These are phyloP conservation scores for Antechinus flavipes DNA, from an alignment of 2,113 vertebrate species.

Conservation along the genomic window DNA sequence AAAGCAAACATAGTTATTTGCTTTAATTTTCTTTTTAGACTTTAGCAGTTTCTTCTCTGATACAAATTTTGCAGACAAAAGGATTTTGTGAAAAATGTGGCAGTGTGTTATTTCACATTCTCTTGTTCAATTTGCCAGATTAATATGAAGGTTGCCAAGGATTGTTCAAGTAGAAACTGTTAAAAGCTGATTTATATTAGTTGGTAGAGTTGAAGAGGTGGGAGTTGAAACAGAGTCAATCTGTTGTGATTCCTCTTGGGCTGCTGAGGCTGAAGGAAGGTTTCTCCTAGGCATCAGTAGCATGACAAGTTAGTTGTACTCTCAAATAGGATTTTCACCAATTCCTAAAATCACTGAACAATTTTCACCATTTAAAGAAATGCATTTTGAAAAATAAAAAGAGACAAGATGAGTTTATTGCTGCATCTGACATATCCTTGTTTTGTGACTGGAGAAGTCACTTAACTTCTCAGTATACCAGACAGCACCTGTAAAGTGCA, in stretches of 20 bases:
- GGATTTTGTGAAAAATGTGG: neutral
- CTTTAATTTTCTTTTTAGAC: neutral
- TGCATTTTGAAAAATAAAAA: neutral
- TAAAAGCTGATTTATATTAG: neutral
- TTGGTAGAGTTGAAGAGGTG: neutral
- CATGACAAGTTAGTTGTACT: neutral
- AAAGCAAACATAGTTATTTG: neutral
- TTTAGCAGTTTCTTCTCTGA: conserved; percentile 21
- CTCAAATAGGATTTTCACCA: neutral
- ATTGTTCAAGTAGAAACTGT: neutral
- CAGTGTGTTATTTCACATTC: neutral
- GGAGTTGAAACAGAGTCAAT: neutral
- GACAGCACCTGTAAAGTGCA: neutral
- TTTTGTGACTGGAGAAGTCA: neutral
- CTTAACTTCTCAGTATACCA: neutral
- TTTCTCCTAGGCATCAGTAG: neutral
- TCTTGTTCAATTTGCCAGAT: conserved; percentile 19
- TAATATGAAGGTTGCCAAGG: neutral
- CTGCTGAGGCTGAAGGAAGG: neutral
- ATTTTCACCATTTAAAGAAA: neutral
- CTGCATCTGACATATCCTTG: neutral
- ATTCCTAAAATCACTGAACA: neutral
- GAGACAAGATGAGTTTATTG: neutral
- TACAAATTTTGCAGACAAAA: conserved; percentile 5
- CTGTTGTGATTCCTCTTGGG: neutral